Conservation (phyloP, 2,888 invertebrate genomes). For the Drosophila quinaria region DNA sequence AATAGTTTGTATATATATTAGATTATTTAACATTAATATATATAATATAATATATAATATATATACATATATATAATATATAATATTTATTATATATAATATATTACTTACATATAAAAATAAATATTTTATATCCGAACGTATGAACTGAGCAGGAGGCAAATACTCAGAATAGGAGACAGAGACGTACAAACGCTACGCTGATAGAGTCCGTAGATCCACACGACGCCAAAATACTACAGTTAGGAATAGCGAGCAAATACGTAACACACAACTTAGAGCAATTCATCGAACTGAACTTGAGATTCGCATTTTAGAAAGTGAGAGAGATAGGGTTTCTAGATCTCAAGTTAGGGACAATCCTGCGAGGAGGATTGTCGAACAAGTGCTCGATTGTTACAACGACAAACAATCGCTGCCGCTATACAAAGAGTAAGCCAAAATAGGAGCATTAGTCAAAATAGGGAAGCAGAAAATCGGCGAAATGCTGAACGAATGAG, state of each 20-base stretch:
- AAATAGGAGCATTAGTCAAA: neutral
- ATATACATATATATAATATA: too few relatives aligned
- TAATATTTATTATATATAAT: too few relatives aligned
- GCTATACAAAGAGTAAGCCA: neutral
- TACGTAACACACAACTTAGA: neutral
- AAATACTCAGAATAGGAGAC: neutral
- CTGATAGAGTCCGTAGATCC: neutral
- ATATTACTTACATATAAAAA: too few relatives aligned
- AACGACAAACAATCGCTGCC: conserved; percentile 1
- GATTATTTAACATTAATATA: too few relatives aligned
- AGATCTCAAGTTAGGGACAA: neutral
- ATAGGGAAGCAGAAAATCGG: neutral
- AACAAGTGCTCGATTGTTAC: conserved; percentile 1
- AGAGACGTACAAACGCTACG: neutral
- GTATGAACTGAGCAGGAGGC: neutral
- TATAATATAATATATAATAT: too few relatives aligned
- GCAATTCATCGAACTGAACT: too few relatives aligned
- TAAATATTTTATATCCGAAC: neutral
- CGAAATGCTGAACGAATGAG: neutral
- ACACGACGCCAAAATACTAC: neutral
- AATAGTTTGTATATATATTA: too few relatives aligned
- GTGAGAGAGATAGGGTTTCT: neutral
- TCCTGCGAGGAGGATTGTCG: neutral
- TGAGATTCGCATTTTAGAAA: neutral
- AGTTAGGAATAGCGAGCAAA: neutral